Evolutionary conservation across 2,888 invertebrate species (phyloP).

Genomic region (Choreutis nemorana): DNA sequence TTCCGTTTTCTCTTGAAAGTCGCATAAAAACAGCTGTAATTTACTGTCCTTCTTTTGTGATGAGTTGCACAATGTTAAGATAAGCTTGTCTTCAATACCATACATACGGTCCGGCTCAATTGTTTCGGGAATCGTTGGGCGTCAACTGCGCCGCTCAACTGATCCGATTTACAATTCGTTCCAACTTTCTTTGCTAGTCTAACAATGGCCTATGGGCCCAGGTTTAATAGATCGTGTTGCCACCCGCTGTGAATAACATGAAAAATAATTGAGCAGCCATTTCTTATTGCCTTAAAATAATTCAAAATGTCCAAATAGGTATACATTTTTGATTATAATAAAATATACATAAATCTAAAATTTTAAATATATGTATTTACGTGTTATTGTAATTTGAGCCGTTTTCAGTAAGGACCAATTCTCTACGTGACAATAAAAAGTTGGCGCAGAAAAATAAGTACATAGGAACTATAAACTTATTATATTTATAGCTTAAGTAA

Average conservation of each 20-base stretch:
- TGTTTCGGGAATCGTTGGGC: conserved; percentile 54
- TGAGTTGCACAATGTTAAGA: conserved; percentile 49
- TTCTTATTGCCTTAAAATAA: too few relatives aligned
- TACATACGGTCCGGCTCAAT: conserved; percentile 36
- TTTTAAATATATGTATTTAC: too few relatives aligned
- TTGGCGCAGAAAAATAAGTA: too few relatives aligned
- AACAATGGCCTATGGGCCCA: conserved; percentile 30
- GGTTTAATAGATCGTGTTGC: conserved; percentile 23
- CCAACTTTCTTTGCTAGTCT: conserved; percentile 44
- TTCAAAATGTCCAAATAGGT: too few relatives aligned
- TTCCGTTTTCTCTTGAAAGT: conserved; percentile 40
- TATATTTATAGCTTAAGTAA: too few relatives aligned
- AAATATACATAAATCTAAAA: too few relatives aligned
- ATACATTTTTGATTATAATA: too few relatives aligned
- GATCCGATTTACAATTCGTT: conserved; percentile 60
- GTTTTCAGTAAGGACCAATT: too few relatives aligned
- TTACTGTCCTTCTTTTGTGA: conserved; percentile 55
- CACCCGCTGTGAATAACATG: conserved; percentile 40
- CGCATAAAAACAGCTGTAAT: conserved; percentile 39
- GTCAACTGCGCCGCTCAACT: conserved; percentile 40
- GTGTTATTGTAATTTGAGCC: too few relatives aligned
- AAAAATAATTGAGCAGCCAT: too few relatives aligned
- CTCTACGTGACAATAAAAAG: too few relatives aligned
- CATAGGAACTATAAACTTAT: too few relatives aligned
- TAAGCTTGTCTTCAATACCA: conserved; percentile 31